phyloP scores from a whole-genome alignment of 2,113 vertebrate genomes.

The Brienomyrus longianalis region DNA sequence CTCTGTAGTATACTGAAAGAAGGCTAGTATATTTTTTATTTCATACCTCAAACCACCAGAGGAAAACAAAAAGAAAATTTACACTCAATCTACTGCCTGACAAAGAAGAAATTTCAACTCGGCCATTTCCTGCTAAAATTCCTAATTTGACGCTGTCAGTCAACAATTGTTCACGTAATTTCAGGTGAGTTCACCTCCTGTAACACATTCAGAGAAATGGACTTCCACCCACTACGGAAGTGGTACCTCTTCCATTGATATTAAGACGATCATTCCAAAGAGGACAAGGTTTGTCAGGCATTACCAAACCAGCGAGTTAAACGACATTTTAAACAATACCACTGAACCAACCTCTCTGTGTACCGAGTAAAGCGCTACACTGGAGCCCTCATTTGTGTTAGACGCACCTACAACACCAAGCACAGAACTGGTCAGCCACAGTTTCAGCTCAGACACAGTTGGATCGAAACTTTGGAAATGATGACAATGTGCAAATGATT shows the following conservation, averaged over 20 bases:
- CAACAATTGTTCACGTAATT: background rate
- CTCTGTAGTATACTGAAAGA: background rate
- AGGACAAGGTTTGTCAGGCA: background rate
- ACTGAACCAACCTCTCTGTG: background rate
- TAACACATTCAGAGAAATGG: background rate
- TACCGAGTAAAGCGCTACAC: background rate
- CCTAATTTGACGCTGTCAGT: background rate
- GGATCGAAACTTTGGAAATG: constrained; percentile 2
- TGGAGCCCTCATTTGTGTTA: background rate
- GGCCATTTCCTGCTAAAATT: background rate
- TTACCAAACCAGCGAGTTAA: background rate
- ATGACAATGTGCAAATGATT: background rate
- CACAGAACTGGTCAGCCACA: background rate
- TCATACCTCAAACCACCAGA: background rate
- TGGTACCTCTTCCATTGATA: background rate
- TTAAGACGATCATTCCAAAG: constrained; percentile 15
- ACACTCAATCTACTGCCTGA: background rate
- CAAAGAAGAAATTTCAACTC: background rate
- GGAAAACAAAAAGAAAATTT: background rate
- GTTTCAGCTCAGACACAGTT: background rate
- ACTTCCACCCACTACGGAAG: background rate
- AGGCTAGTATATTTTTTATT: background rate
- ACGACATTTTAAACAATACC: background rate
- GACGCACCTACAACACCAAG: background rate
- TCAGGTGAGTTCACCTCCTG: background rate